These are phyloP conservation scores for Globodera rostochiensis DNA, from an alignment of 1,140 invertebrate species.

Conservation along the genomic window DNA sequence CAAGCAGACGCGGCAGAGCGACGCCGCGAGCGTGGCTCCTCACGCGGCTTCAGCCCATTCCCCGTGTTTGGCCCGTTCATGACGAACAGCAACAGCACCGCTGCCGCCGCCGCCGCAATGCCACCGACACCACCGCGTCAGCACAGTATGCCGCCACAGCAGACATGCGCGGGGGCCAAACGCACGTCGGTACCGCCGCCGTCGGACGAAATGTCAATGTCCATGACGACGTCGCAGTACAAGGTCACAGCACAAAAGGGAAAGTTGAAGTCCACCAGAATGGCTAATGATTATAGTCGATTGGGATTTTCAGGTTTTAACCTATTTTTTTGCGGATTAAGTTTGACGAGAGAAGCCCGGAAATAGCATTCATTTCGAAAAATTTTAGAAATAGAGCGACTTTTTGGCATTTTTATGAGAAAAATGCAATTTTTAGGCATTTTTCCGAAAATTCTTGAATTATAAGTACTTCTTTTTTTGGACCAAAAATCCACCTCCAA, in stretches of 20 bases:
- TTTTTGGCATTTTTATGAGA: too few relatives aligned
- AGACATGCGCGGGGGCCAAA: not conserved
- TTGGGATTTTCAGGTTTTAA: too few relatives aligned
- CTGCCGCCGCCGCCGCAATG: not conserved
- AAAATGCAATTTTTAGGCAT: too few relatives aligned
- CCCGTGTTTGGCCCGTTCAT: constrained; percentile 25
- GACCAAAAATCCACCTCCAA: too few relatives aligned
- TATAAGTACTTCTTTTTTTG: too few relatives aligned
- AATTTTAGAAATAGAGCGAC: too few relatives aligned
- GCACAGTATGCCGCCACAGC: not conserved
- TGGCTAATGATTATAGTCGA: too few relatives aligned
- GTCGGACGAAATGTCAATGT: not conserved
- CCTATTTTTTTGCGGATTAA: too few relatives aligned
- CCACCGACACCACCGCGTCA: not conserved
- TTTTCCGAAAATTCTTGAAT: too few relatives aligned
- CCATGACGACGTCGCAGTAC: constrained; percentile 1
- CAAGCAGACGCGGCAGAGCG: not conserved
- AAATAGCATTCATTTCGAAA: too few relatives aligned
- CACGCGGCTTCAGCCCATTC: constrained; percentile 24
- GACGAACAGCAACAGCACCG: not conserved
- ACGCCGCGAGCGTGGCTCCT: not conserved
- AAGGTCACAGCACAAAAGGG: not conserved
- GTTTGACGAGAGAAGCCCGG: too few relatives aligned
- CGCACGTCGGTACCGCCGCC: not conserved
- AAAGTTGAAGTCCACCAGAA: not conserved